Evolutionary conservation across 2,797 vertebrate species (phyloP), one percentile per base, ranked within the genome.

Genomic region (Cuculus canorus): DNA sequence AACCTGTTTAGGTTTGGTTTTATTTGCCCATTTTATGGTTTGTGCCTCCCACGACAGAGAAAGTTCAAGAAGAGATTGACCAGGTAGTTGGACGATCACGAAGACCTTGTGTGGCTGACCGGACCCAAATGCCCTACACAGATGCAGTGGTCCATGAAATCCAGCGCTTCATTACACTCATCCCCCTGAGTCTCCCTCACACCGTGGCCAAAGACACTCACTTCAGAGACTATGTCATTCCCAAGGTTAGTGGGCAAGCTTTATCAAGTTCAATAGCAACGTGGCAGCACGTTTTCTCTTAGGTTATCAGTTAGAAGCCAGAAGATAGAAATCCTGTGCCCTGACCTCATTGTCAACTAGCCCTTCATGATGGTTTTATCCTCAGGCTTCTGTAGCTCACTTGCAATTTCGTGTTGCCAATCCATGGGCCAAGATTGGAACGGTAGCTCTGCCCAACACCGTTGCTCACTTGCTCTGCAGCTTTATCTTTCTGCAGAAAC

Each of bases 41-140:
- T 92, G 19, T 78, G 60, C 32, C 32, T 86, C 37, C 95, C 75
- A 48, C 50, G 77, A 69, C 86, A 98, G 97, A 96, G 80, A 97
- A 96, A 94, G 30, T 97, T 82, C 97, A 97, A 52, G 93, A 97
- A 89, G 98, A 98, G 94, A 97, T 97, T 5, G 95, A 98, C 64
- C 33, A 3, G 7, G 95, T 97, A 28, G 48, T 97, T 73, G 97
- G 97, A 86, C 14, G 10, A 52, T 80, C 92, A 76, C 87, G 82
- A 66, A 82, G 25, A 33, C 96, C 96, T 37, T 95, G 84, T 37
- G 85, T 95, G 91, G 94, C 95, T 72, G 97, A 98, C 80, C 82
- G 91, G 77, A 57, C 33, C 17, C 92, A 75, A 65, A 89, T 98
- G 93, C 96, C 97, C 60, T 97, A 97, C 43, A 96, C 95, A 27